phyloP scores from a whole-genome alignment of 2,113 vertebrate species.

The Neodon shergylaensis region DNA sequence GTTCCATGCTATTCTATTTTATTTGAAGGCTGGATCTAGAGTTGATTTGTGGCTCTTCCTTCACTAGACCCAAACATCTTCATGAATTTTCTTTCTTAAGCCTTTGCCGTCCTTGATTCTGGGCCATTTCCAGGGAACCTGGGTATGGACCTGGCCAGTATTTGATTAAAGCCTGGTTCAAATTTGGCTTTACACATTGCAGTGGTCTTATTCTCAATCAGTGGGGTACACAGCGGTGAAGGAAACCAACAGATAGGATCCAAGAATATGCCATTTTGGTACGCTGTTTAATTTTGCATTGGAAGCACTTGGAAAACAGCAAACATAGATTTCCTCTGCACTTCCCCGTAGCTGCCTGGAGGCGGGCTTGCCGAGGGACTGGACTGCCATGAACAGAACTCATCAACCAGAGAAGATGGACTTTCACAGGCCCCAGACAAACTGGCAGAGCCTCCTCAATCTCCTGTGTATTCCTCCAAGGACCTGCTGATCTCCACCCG shows the following conservation, averaged over 20 bases:
- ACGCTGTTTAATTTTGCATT: not conserved
- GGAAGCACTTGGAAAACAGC: not conserved
- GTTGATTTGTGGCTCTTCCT: too few species aligned
- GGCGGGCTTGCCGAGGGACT: too few species aligned
- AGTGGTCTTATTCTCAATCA: not conserved
- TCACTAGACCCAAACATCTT: too few species aligned
- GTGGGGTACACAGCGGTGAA: not conserved
- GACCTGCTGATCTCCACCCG: not conserved
- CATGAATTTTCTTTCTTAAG: not conserved
- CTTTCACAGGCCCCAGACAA: not conserved
- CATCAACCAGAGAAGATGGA: not conserved
- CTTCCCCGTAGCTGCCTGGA: not conserved
- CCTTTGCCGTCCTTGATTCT: not conserved
- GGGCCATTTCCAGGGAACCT: not conserved
- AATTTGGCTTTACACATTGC: not conserved
- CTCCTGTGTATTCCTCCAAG: not conserved
- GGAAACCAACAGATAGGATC: not conserved
- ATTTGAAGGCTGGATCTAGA: too few species aligned
- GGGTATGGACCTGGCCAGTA: not conserved
- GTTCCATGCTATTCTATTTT: too few species aligned
- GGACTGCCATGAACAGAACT: not conserved
- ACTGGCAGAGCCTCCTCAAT: not conserved
- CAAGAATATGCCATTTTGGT: not conserved
- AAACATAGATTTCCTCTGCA: not conserved
- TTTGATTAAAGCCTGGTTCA: not conserved